phyloP scores from a whole-genome alignment of 2,888 invertebrate species.

The Polia nebulosa region DNA sequence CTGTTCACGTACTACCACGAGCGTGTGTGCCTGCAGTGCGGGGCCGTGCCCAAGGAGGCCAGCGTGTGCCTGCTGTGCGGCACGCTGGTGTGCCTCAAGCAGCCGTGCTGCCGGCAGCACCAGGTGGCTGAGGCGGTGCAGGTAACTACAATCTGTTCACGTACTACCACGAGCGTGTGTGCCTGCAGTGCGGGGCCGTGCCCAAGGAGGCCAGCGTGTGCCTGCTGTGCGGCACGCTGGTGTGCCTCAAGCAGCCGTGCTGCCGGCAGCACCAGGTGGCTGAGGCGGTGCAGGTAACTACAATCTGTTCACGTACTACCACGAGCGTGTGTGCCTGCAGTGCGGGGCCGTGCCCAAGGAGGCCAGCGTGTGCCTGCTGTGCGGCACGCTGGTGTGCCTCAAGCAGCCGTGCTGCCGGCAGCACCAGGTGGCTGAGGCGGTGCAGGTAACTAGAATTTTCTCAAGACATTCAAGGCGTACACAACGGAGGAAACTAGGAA shows the following conservation, averaged over 20 bases:
- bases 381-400: slow-evolving; percentile 92
- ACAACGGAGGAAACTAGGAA: no score
- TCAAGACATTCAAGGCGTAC: no score
- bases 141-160: slow-evolving; percentile 84
- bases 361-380: slow-evolving; percentile 94
- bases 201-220: slow-evolving; percentile 93
- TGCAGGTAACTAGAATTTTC: slow-evolving; percentile 72
- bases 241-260: slow-evolving; percentile 88
- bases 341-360: slow-evolving; percentile 96
- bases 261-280: slow-evolving; percentile 67
- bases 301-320: slow-evolving; percentile 95
- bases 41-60: slow-evolving; percentile 93
- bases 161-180: slow-evolving; percentile 97
- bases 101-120: slow-evolving; percentile 66
- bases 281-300: slow-evolving; percentile 57
- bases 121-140: slow-evolving; percentile 66
- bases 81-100: slow-evolving; percentile 88
- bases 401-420: slow-evolving; percentile 67
- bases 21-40: slow-evolving; percentile 96
- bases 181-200: slow-evolving; percentile 96
- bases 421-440: slow-evolving; percentile 66
- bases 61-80: slow-evolving; percentile 96
- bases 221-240: slow-evolving; percentile 93
- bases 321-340: slow-evolving; percentile 96
- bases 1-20: slow-evolving; percentile 96